Percentiles rank a stretch among this genome's conserved stretches.
These are phyloP conservation scores for Sus cebifrons DNA, from an alignment of 2,797 vertebrate genomes.

Conservation along the genomic window DNA sequence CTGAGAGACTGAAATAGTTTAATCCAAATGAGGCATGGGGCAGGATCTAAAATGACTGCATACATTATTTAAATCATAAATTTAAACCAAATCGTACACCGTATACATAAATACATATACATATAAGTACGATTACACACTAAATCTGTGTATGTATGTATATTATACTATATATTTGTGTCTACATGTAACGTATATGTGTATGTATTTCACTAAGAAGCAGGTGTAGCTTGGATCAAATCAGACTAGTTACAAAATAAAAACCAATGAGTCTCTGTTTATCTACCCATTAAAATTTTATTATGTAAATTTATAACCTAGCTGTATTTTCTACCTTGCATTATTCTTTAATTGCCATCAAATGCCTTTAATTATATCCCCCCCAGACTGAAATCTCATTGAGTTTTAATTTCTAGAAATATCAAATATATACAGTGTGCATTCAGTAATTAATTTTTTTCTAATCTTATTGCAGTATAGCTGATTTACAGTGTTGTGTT, in stretches of 20 bases:
- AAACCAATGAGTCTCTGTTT: background rate
- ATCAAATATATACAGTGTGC: background rate
- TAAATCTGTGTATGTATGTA: background rate
- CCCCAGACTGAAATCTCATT: slow-evolving; percentile 33
- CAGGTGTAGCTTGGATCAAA: background rate
- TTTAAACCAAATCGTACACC: background rate
- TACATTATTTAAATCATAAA: slow-evolving; percentile 16
- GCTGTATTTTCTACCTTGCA: background rate
- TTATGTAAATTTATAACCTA: slow-evolving; percentile 11
- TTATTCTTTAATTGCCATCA: slow-evolving; percentile 27
- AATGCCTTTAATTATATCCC: background rate
- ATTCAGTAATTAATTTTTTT: slow-evolving; percentile 52
- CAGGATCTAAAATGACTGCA: background rate
- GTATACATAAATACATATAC: background rate
- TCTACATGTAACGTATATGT: background rate
- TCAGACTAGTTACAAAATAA: slow-evolving; percentile 55
- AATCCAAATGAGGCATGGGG: background rate
- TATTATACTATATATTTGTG: background rate
- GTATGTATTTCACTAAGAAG: background rate
- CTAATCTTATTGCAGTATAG: too few species aligned
- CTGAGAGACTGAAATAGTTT: slow-evolving; percentile 18
- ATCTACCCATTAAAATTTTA: slow-evolving; percentile 21
- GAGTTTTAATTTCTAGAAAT: slow-evolving; percentile 47
- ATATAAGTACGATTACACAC: background rate
- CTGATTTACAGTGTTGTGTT: too few species aligned